A percentile compares a stretch with the other conserved stretches of the same genome.
Evolutionary conservation across 64 coral and sea anemone species (phyloP).

Genomic region (Pachyseris speciosa): DNA sequence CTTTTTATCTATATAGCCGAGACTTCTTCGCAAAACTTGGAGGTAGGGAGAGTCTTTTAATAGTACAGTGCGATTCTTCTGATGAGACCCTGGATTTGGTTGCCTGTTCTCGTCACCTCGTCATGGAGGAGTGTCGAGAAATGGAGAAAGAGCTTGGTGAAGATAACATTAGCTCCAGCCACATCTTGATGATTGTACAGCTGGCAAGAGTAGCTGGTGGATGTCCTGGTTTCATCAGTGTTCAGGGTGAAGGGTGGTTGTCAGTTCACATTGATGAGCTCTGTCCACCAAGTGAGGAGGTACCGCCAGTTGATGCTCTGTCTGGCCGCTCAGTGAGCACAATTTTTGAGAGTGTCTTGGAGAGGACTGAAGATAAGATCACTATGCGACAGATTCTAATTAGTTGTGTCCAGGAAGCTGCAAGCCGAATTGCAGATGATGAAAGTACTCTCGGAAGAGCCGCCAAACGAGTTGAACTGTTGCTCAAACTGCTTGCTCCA

Average conservation of each 20-base stretch:
- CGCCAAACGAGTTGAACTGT: conserved; percentile 70
- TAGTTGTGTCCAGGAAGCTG: conserved; percentile 79
- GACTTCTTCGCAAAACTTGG: conserved; percentile 64
- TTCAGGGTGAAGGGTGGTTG: conserved; percentile 81
- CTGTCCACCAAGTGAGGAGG: conserved; percentile 36
- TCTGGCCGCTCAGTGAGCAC: conserved; percentile 76
- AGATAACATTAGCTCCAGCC: conserved; percentile 13
- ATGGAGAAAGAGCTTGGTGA: conserved; percentile 20
- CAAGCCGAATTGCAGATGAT: conserved; percentile 70
- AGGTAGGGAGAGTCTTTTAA: conserved; percentile 48
- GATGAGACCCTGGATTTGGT: conserved; percentile 54
- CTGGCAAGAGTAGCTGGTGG: conserved; percentile 71
- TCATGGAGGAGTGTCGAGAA: conserved; percentile 62
- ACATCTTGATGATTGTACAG: conserved; percentile 80
- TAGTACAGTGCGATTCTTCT: conserved; percentile 67
- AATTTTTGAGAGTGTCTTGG: conserved; percentile 37
- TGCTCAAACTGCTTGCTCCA: conserved; percentile 55
- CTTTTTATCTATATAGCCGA: neutral
- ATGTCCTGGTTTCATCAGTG: conserved; percentile 74
- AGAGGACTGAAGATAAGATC: conserved; percentile 1
- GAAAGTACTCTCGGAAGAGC: conserved; percentile 40
- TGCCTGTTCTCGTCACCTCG: conserved; percentile 74
- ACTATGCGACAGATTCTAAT: conserved; percentile 31
- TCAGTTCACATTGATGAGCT: conserved; percentile 91
- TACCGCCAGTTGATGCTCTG: conserved; percentile 64